Percentiles rank a stretch among this genome's conserved stretches.
Conservation (phyloP, 2,797 vertebrate species). For the Sebastolobus altivelis region DNA sequence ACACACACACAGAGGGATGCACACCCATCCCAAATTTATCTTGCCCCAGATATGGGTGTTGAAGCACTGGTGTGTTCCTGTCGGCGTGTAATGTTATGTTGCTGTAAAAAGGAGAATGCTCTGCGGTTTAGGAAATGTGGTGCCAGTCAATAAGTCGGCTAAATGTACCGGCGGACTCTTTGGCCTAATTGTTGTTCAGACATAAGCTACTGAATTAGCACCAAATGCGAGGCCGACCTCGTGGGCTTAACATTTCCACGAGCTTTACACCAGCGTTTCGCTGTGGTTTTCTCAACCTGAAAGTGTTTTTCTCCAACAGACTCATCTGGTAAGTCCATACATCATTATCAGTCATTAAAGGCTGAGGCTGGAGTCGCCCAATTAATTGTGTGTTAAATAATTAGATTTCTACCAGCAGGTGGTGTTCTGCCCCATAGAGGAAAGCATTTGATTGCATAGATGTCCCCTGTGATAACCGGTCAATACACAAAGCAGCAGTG, state of each 20-base stretch:
- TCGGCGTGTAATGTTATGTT: not conserved
- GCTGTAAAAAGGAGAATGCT: not conserved
- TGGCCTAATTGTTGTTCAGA: slow-evolving; percentile 30
- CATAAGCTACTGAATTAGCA: slow-evolving; percentile 25
- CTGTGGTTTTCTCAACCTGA: not conserved
- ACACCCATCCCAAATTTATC: slow-evolving; percentile 15
- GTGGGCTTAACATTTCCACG: slow-evolving; percentile 6
- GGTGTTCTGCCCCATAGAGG: slow-evolving; percentile 22
- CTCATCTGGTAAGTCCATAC: slow-evolving; percentile 19
- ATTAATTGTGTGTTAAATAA: slow-evolving; percentile 38
- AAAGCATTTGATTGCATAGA: slow-evolving; percentile 2
- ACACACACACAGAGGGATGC: not conserved
- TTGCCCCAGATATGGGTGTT: slow-evolving; percentile 28
- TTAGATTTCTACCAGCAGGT: slow-evolving; percentile 38
- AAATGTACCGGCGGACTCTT: not conserved
- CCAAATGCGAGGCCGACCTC: slow-evolving; percentile 4
- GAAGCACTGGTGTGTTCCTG: slow-evolving; percentile 5
- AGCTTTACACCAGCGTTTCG: not conserved
- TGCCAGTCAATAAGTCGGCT: not conserved
- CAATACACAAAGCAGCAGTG: not conserved
- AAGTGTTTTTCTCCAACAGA: not conserved
- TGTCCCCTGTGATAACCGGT: not conserved
- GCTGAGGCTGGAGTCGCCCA: slow-evolving; percentile 4
- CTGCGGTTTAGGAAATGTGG: not conserved
- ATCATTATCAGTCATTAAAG: slow-evolving; percentile 33